These are phyloP conservation scores for Atherix ibis DNA, from an alignment of 2,888 invertebrate species.

Conservation along the genomic window DNA sequence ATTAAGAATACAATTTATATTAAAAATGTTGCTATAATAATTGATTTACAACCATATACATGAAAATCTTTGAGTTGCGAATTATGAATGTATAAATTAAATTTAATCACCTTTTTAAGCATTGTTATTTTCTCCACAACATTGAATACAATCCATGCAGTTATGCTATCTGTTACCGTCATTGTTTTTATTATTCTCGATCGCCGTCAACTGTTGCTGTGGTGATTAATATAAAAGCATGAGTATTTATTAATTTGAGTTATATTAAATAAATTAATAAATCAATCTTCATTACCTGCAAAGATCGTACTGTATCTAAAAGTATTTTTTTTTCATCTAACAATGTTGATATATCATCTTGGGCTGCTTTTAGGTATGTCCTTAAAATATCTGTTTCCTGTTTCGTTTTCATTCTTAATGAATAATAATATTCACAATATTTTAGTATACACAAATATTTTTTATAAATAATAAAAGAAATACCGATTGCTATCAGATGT, in stretches of 20 bases:
- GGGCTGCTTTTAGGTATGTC: conserved; percentile 47
- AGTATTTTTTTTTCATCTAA: conserved; percentile 59
- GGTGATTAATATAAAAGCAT: conserved; percentile 2
- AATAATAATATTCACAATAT: conserved; percentile 2
- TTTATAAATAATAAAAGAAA: conserved; percentile 1
- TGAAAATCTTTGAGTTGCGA: too few relatives aligned
- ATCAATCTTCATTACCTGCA: conserved; percentile 43
- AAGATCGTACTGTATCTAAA: conserved; percentile 48
- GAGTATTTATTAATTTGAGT: neutral
- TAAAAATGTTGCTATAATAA: too few relatives aligned
- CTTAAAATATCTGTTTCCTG: conserved; percentile 47
- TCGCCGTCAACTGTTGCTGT: conserved; percentile 28
- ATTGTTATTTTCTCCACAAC: conserved; percentile 42
- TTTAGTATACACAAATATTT: neutral
- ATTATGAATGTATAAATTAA: too few relatives aligned
- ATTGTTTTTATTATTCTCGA: conserved; percentile 26
- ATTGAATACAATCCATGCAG: conserved; percentile 54
- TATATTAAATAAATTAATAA: conserved; percentile 1
- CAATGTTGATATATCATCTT: conserved; percentile 55
- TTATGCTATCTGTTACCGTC: conserved; percentile 52
- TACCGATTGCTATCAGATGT: conserved; percentile 39
- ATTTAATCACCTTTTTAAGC: too few relatives aligned
- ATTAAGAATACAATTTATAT: too few relatives aligned
- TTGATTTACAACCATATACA: too few relatives aligned
- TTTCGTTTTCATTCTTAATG: conserved; percentile 25